Evolutionary conservation across 2,888 invertebrate species (phyloP).

Genomic region (Sinelater perroti): DNA sequence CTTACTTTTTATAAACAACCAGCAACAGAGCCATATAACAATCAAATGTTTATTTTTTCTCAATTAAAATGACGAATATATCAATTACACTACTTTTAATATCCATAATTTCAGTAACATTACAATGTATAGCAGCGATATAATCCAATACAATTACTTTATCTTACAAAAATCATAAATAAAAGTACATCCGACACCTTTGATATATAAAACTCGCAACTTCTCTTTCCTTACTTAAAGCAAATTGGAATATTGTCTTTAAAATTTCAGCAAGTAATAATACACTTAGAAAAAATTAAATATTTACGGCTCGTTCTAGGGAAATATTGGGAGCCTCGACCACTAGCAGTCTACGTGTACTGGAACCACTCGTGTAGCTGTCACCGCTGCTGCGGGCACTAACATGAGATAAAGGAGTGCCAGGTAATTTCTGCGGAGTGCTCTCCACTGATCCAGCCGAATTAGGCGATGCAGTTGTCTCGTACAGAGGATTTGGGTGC

Average conservation of each 20-base stretch:
- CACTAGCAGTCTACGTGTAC: slow-evolving; percentile 76
- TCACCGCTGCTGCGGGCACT: slow-evolving; percentile 81
- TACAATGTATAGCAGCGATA: no score
- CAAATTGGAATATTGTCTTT: neutral
- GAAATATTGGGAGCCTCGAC: slow-evolving; percentile 57
- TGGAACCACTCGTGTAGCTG: slow-evolving; percentile 84
- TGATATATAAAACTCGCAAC: neutral
- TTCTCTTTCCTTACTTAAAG: neutral
- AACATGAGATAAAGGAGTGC: slow-evolving; percentile 74
- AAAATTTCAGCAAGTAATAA: no score
- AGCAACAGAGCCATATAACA: no score
- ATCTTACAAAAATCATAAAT: neutral
- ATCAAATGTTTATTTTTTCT: no score
- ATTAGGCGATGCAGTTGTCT: slow-evolving; percentile 46
- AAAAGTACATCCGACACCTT: slow-evolving; percentile 1
- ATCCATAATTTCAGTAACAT: no score
- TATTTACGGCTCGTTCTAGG: slow-evolving; percentile 52
- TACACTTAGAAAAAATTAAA: slow-evolving; percentile 45
- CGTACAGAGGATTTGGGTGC: slow-evolving; percentile 70
- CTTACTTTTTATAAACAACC: no score
- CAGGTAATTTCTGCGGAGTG: slow-evolving; percentile 62
- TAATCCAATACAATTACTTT: no score
- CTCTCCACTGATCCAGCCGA: slow-evolving; percentile 59
- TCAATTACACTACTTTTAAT: no score
- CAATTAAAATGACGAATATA: no score